Conservation (phyloP, 1,140 invertebrate genomes). For the Pseudomyrmex gracilis region DNA sequence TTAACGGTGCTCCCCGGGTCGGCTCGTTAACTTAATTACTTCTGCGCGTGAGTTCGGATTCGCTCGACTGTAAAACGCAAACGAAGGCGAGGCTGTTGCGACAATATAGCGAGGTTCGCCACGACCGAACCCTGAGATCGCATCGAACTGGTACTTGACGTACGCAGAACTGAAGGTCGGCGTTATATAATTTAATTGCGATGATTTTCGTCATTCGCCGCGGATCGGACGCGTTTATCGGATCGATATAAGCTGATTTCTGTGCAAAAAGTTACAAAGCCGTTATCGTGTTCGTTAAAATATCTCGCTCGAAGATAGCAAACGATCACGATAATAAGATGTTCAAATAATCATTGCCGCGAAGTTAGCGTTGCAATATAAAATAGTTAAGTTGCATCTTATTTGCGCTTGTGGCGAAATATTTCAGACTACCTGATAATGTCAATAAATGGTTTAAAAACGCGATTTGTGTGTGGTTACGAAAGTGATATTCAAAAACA, state of each 20-base stretch:
- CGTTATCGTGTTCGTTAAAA: background rate
- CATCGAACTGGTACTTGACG: constrained; percentile 18
- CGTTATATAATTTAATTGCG: constrained; percentile 36
- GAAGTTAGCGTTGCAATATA: no score
- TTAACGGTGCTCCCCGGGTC: constrained; percentile 57
- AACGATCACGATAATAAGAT: background rate
- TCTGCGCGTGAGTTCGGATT: constrained; percentile 33
- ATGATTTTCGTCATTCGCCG: background rate
- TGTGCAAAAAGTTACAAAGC: background rate
- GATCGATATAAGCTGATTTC: background rate
- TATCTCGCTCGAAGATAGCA: background rate
- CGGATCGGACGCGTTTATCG: background rate
- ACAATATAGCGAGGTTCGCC: no score
- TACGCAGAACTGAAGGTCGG: background rate
- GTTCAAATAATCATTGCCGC: no score
- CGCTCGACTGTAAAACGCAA: constrained; percentile 27
- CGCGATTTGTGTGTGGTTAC: no score
- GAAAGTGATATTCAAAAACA: no score
- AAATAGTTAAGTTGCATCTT: no score
- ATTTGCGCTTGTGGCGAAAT: no score
- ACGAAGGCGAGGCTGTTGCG: constrained; percentile 26
- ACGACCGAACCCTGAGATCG: background rate
- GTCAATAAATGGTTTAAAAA: no score
- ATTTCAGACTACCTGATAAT: no score
- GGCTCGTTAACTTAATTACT: constrained; percentile 56